These are phyloP conservation scores for Platichthys stellatus DNA, from an alignment of 2,113 vertebrate genomes.

Conservation along the genomic window DNA sequence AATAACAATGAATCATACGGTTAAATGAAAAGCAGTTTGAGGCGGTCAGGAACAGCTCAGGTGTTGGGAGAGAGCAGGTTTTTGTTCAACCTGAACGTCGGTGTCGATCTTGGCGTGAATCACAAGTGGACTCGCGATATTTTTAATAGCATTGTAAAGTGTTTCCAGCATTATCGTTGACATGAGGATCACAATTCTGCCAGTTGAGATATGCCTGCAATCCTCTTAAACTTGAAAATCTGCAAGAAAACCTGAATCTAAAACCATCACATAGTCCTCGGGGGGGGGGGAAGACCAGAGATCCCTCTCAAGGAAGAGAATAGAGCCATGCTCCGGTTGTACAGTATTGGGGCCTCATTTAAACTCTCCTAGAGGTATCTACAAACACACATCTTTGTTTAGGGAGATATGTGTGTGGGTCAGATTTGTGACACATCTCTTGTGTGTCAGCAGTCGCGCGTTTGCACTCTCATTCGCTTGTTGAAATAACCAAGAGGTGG, in stretches of 20 bases:
- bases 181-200: background rate
- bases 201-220: background rate
- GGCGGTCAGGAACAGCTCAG: conserved; percentile 22
- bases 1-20: conserved; percentile 48
- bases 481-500: conserved; percentile 28
- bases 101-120: conserved; percentile 4
- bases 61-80: conserved; percentile 19
- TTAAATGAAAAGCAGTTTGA: conserved; percentile 23
- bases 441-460: conserved; percentile 11
- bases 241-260: background rate
- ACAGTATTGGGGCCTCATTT: conserved; percentile 1
- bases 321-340: background rate
- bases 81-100: conserved; percentile 14
- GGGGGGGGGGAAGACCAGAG: background rate
- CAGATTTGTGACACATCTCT: conserved; percentile 15
- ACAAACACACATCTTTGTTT: background rate
- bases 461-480: conserved; percentile 10
- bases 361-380: background rate
- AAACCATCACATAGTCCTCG: background rate
- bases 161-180: background rate
- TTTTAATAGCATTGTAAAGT: background rate
- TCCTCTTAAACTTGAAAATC: background rate
- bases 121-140: background rate
- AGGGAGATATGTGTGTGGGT: background rate
- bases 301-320: background rate